Evolutionary conservation across 92 coral and sea anemone species (phyloP), one percentile per base, ranked within the genome.

Genomic region (Porites rus): DNA sequence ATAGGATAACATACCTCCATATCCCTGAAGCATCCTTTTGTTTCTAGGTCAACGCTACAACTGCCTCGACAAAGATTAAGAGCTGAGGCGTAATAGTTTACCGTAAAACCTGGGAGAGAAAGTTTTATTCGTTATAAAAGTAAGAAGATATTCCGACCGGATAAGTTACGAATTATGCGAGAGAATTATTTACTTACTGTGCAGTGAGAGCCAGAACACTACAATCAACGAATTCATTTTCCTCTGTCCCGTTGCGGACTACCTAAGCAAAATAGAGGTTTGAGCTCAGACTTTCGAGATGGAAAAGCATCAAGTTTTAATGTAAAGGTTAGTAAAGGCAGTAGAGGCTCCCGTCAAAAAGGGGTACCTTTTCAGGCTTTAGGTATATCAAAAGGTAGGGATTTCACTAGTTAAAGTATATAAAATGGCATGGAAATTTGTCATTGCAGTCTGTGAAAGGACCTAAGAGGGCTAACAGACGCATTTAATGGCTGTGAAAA

Each of bases 21-120:
- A 64, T 96, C 98, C 50, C 17, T 88, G 79, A n/a, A 87, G 71
- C 98, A 96, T 16, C 98, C 98, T 0, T 82, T 64, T 0, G 92
- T 86, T 65, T 59, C 82, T 80, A 82, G 94, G 0, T 75, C 60
- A 12, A 93, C 92, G 8, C 53, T 63, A 75, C 95, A 92, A 12
- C 78, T 83, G 52, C 60, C 50, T 24, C 67, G 84, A 53, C 90
- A 87, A 13, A 80, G 58, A 69, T 87, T 61, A 10, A 31, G 4
- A 56, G 70, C 69, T 56, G 61, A 56, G 6, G 54, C 76, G 5
- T 10, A 10, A 50, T 38, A 38, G 46, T 28, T 31, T 20, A 20
- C 1, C 38, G 38, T 9, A 21, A 43, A 21, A 83, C 72, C 87
- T 83, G 12, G 19, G 16, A 13, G 66, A 19, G 19, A 20, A 60